Evolutionary conservation across 2,797 vertebrate species (phyloP), one percentile per base, ranked within the genome.

Genomic region (Pipistrellus pipistrellus): DNA sequence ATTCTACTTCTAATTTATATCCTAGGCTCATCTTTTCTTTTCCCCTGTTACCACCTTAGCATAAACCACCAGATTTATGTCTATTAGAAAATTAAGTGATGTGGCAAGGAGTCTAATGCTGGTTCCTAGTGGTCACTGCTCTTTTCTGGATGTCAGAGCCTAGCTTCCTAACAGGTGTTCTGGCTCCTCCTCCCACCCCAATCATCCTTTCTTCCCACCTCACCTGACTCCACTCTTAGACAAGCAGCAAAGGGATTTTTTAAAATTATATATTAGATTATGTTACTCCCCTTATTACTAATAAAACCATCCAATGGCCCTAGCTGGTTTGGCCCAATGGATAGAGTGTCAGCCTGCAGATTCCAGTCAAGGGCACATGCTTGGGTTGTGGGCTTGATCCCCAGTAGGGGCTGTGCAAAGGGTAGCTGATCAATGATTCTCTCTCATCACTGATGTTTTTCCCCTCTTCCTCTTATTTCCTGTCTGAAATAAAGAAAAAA

Each of bases 211-310:
- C 13, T 41, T 68, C 3, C 30, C 13, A 46, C 10, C 17, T 23
- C 3, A 86, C 27, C 23, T 81, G 75, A 84, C 41, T 93, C 25
- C 8, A 72, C 3, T 48, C n/a, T 91, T 80, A 84, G 66, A 41
- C 77, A 85, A 57, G 25, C 32, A 91, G 25, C 17, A 93, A 82
- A 87, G 21, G 62, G 4, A 71, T 86, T 6, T 59, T 95, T 71
- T 46, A 51, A 53, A 90, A 59, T 62, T 7, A 38, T 38, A 82
- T 62, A 84, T 94, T 66, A 88, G 25, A 88, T 59, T 85, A 15
- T 53, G 23, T 86, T 46, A 23, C 20, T 88, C 86, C 32, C 32
- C 13, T 87, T 85, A 44, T 62, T 87, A 23, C 21, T 55, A 55
- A 10, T 55, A 46, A 92, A 87, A 72, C 21, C 41, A 62, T 44